These are phyloP conservation scores for Ceratina calcarata DNA, from an alignment of 1,140 invertebrate genomes.

Conservation along the genomic window DNA sequence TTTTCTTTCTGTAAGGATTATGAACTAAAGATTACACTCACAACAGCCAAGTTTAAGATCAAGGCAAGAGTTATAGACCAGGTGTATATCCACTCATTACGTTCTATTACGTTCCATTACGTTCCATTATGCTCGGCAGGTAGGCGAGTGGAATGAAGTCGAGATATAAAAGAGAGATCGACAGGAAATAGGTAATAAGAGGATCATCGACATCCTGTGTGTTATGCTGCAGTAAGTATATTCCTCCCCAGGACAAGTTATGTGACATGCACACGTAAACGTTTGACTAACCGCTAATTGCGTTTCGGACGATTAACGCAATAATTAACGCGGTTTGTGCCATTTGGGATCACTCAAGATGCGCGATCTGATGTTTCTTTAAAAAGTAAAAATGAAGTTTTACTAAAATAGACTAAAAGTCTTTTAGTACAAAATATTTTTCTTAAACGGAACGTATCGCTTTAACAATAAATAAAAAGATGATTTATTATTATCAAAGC, in stretches of 20 bases:
- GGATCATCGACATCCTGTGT: constrained; percentile 45
- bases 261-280: constrained; percentile 14
- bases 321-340: constrained; percentile 16
- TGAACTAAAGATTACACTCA: not conserved
- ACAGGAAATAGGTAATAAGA: constrained; percentile 59
- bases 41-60: constrained; percentile 35
- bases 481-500: not conserved
- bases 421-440: no score
- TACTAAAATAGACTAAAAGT: no score
- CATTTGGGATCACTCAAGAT: no score
- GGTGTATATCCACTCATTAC: constrained; percentile 55
- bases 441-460: no score
- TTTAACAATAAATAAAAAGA: not conserved
- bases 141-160: constrained; percentile 42
- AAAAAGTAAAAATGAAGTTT: not conserved
- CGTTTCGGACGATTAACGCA: constrained; percentile 32
- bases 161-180: constrained; percentile 38
- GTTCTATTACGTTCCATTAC: constrained; percentile 61
- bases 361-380: not conserved
- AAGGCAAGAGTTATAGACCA: constrained; percentile 53
- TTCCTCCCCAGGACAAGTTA: not conserved
- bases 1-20: not conserved
- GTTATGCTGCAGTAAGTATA: constrained; percentile 46
- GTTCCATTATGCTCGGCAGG: constrained; percentile 57
- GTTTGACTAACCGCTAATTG: constrained; percentile 42